Conservation (phyloP, 2,797 vertebrate species). For the Falco cherrug region DNA sequence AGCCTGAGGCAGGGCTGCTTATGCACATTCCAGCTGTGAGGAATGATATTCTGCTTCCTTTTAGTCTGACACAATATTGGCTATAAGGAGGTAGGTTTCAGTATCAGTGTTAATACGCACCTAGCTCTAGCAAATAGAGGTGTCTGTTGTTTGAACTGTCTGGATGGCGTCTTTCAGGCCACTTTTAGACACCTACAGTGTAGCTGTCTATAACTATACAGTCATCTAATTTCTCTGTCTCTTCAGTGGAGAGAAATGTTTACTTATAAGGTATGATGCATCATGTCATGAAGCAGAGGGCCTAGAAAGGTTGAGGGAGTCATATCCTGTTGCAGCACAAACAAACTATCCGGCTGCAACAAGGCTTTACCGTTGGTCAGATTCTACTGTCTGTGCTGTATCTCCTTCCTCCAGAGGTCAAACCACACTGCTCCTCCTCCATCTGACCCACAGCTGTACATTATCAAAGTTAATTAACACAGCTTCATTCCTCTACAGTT, state of each 20-base stretch:
- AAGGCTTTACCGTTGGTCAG: no score
- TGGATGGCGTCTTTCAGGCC: not conserved
- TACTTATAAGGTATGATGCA: not conserved
- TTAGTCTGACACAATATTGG: not conserved
- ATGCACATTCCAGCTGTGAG: not conserved
- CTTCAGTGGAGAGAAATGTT: not conserved
- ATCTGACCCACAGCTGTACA: no score
- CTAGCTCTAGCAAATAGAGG: not conserved
- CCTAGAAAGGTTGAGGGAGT: not conserved
- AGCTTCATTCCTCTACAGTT: no score
- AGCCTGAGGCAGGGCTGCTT: not conserved
- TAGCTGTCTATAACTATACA: not conserved
- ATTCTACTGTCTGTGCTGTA: no score
- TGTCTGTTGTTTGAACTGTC: not conserved
- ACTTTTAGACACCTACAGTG: not conserved
- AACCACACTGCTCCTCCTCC: no score
- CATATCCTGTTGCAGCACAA: not conserved
- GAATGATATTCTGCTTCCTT: not conserved
- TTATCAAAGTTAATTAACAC: no score
- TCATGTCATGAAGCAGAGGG: not conserved
- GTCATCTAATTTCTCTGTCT: not conserved
- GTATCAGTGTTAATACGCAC: not conserved
- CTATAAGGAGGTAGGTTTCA: not conserved
- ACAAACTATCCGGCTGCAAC: no score
- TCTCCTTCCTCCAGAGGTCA: no score